phyloP scores from a whole-genome alignment of 2,113 vertebrate species.

The Orthonyx spaldingii region DNA sequence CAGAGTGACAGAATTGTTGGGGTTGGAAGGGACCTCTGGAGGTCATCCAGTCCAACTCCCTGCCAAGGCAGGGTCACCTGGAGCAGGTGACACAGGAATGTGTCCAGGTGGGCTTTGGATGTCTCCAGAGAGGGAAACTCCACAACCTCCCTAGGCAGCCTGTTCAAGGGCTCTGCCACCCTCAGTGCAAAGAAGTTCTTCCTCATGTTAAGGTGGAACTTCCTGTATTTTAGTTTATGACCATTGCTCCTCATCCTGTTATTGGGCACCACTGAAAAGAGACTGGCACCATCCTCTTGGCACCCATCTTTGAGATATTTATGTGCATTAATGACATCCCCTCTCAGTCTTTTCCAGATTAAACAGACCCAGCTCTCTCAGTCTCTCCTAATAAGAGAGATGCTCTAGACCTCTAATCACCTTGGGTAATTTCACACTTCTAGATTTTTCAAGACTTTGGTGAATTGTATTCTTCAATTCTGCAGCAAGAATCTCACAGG shows the following conservation, averaged over 20 bases:
- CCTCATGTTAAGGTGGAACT: not conserved
- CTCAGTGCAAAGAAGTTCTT: not conserved
- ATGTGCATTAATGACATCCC: not conserved
- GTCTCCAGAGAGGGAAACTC: not conserved
- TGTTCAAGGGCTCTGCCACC: not conserved
- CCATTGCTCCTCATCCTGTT: not conserved
- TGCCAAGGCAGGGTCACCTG: not conserved
- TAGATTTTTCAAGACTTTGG: constrained; percentile 14
- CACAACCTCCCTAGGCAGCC: not conserved
- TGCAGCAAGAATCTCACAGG: not conserved
- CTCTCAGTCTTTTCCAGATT: not conserved
- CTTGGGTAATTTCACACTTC: not conserved
- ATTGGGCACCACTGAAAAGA: not conserved
- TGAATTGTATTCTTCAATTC: not conserved
- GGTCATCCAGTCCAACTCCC: not conserved
- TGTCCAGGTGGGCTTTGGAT: not conserved
- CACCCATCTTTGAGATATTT: not conserved
- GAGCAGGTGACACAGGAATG: not conserved
- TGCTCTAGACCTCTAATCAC: not conserved
- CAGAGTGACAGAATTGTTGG: not conserved
- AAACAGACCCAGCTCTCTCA: not conserved
- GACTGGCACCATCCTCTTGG: not conserved
- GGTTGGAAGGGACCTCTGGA: not conserved
- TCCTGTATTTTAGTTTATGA: not conserved
- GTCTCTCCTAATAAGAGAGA: not conserved